Evolutionary conservation across 2,113 vertebrate genomes (phyloP).

Genomic region (Neodontobutis hainanensis): DNA sequence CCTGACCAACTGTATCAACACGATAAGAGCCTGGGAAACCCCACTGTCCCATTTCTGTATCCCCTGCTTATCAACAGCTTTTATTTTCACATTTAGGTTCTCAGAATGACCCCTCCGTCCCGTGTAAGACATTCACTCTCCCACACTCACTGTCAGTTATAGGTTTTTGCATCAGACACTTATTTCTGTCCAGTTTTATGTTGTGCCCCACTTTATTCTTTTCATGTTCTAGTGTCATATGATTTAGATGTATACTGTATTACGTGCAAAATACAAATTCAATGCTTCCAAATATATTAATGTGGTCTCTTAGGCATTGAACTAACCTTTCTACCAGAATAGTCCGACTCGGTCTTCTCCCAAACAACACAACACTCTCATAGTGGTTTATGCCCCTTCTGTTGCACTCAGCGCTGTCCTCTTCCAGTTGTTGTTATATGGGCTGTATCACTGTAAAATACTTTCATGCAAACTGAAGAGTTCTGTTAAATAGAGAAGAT

Average conservation of each 20-base stretch:
- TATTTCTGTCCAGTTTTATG: slow-evolving; percentile 42
- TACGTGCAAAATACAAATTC: neutral
- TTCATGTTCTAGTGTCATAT: slow-evolving; percentile 19
- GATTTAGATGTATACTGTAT: slow-evolving; percentile 21
- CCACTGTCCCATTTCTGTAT: slow-evolving; percentile 16
- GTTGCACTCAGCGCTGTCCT: no score
- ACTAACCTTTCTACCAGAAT: no score
- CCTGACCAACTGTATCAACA: slow-evolving; percentile 68
- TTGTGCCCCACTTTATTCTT: slow-evolving; percentile 4
- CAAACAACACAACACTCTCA: no score
- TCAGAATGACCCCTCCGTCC: slow-evolving; percentile 18
- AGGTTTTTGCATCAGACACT: slow-evolving; percentile 29
- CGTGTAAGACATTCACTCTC: neutral
- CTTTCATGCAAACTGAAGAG: no score
- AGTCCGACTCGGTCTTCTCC: no score
- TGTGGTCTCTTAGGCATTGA: no score
- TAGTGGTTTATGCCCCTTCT: no score
- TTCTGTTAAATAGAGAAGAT: no score
- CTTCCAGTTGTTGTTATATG: no score
- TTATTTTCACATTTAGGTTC: slow-evolving; percentile 31
- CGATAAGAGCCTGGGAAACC: slow-evolving; percentile 66
- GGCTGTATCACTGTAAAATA: no score
- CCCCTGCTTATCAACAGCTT: slow-evolving; percentile 42
- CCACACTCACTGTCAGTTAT: slow-evolving; percentile 19
- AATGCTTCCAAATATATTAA: neutral